Evolutionary conservation across 2,888 invertebrate genomes (phyloP), one percentile per base, ranked within the genome.

Genomic region (Acrocyrtus sp.): DNA sequence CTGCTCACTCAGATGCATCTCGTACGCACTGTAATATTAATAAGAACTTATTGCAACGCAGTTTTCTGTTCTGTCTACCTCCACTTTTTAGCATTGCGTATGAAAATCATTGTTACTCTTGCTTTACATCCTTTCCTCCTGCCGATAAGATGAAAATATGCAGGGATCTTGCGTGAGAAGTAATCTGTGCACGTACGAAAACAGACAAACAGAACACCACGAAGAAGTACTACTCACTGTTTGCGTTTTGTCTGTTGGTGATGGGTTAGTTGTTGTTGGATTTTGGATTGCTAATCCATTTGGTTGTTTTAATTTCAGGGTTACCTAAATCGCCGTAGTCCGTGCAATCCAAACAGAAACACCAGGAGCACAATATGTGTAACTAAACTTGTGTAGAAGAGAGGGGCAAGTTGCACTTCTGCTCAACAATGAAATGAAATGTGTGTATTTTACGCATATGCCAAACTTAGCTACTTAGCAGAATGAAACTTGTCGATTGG

Each of bases 261-360:
- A 34, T 5, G 34, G 34, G 34, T 34, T 34, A 12, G 12, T 34
- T 34, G n/a, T 6, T 10, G 22, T 19, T 22, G 6, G 21, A 17
- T 8, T 47, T 6, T 6, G 6, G 12, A n/a, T 17, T 47, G 12
- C 10, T 22, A 50, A 24, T 5, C 22, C 50, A 60, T 17, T 34
- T 5, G 34, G 6, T 34, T 34, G n/a, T n/a, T n/a, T n/a, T n/a
- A 29, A 19, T 48, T 62, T 70, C 70, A 70, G 70, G 70, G 70
- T 70, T 70, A 70, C 70, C 70, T 62, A 47, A 70, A 70, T 70
- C 70, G 70, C 50, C 70, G 62, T 34, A 57, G 45, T 50, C 70
- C 62, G 62, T 70, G 70, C 24, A 70, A 62, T 62, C 41, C 47
- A 29, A 53, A 53, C 21, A 54, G 60, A 67, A 67, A 45, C 51